Evolutionary conservation across 2,797 vertebrate genomes (phyloP).

Genomic region (Sebastes steindachneri): DNA sequence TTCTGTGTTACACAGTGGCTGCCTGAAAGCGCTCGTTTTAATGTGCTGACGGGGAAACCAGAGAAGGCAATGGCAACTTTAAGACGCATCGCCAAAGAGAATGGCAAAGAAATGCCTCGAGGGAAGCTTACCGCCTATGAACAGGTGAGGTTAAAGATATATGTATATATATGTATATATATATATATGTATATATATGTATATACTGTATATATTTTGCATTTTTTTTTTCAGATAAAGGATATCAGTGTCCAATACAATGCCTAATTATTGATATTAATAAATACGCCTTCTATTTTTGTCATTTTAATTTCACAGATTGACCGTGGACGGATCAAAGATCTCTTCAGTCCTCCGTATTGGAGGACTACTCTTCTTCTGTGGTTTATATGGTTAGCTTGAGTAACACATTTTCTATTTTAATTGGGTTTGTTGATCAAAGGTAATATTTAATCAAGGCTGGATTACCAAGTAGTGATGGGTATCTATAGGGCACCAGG

Average conservation of each 20-base stretch:
- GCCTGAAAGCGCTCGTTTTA: slow-evolving; percentile 93
- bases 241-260: not conserved
- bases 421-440: not conserved
- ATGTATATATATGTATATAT: no score
- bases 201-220: no score
- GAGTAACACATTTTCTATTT: not conserved
- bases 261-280: not conserved
- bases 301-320: slow-evolving; percentile 73
- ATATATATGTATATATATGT: no score
- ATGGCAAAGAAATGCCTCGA: slow-evolving; percentile 86
- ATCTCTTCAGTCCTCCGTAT: slow-evolving; percentile 88
- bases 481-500: not conserved
- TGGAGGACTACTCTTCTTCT: slow-evolving; percentile 89
- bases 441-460: not conserved
- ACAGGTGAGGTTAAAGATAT: slow-evolving; percentile 76
- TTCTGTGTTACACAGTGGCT: slow-evolving; percentile 84
- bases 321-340: slow-evolving; percentile 85
- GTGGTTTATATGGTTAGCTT: slow-evolving; percentile 93
- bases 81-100: slow-evolving; percentile 86
- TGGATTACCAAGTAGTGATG: not conserved
- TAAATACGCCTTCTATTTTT: not conserved
- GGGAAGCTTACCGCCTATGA: slow-evolving; percentile 84
- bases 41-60: slow-evolving; percentile 86
- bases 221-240: not conserved
- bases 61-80: slow-evolving; percentile 88